phyloP scores from a whole-genome alignment of 1,140 invertebrate species.

The Cydia fagiglandana region DNA sequence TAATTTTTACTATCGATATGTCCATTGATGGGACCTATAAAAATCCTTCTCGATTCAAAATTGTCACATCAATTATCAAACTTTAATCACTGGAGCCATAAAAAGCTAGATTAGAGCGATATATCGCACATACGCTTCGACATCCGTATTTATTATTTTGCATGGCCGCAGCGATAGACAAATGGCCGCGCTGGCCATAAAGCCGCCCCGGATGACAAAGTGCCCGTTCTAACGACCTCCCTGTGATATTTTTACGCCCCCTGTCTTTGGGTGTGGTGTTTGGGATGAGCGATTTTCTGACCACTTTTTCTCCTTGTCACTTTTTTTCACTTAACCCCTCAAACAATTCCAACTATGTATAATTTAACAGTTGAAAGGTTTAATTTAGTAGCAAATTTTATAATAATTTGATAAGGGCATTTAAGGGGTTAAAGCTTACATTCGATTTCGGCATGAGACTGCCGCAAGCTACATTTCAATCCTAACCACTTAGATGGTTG shows the following conservation, averaged over 20 bases:
- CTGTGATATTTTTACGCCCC: slow-evolving; percentile 58
- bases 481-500: too few relatives aligned
- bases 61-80: slow-evolving; percentile 1
- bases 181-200: slow-evolving; percentile 54
- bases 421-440: too few relatives aligned
- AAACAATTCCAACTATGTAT: too few relatives aligned
- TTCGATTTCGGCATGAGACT: too few relatives aligned
- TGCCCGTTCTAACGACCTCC: slow-evolving; percentile 49
- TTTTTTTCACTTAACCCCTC: too few relatives aligned
- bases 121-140: slow-evolving; percentile 21
- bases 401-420: too few relatives aligned
- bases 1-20: too few relatives aligned
- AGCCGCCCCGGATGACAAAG: slow-evolving; percentile 58
- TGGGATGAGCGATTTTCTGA: background rate
- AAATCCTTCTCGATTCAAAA: background rate
- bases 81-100: slow-evolving; percentile 11
- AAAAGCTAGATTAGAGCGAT: slow-evolving; percentile 20
- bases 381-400: too few relatives aligned
- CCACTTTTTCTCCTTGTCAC: too few relatives aligned
- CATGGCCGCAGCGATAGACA: slow-evolving; percentile 39
- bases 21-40: too few relatives aligned
- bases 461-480: too few relatives aligned
- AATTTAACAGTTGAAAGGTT: too few relatives aligned
- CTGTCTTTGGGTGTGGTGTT: slow-evolving; percentile 34
- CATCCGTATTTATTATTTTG: slow-evolving; percentile 29